These are phyloP conservation scores for Ptilorrhoa leucosticta DNA, from an alignment of 2,113 vertebrate genomes.

Conservation along the genomic window DNA sequence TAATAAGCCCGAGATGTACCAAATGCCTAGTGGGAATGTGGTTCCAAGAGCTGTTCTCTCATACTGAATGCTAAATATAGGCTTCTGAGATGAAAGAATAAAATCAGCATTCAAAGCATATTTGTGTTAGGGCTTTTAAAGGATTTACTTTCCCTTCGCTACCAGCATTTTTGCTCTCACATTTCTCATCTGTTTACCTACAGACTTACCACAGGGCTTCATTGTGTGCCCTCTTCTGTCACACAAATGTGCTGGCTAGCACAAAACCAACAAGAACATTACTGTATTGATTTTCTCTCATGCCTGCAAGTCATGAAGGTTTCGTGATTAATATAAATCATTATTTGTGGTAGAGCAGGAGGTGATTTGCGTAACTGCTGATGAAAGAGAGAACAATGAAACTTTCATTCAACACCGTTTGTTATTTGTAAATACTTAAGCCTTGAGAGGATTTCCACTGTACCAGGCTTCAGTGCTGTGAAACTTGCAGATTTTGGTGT, in stretches of 20 bases:
- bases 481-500: neutral
- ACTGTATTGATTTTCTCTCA: slow-evolving; percentile 25
- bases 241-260: neutral
- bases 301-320: slow-evolving; percentile 35
- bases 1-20: neutral
- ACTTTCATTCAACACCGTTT: neutral
- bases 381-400: neutral
- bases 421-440: neutral
- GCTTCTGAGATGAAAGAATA: neutral
- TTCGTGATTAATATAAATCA: slow-evolving; percentile 56
- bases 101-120: slow-evolving; percentile 4
- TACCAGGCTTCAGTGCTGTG: neutral
- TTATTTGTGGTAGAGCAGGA: slow-evolving; percentile 37
- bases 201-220: neutral
- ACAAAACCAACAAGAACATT: neutral
- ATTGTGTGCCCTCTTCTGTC: neutral
- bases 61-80: neutral
- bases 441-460: neutral
- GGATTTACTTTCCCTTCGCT: neutral
- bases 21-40: neutral
- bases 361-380: slow-evolving; percentile 49
- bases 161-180: neutral
- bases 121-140: neutral
- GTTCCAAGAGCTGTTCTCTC: neutral
- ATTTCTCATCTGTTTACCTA: slow-evolving; percentile 9